A percentile compares a stretch with the other conserved stretches of the same genome.
These are phyloP conservation scores for Cheirogaleus major DNA, from an alignment of 2,797 vertebrate genomes.

Conservation along the genomic window DNA sequence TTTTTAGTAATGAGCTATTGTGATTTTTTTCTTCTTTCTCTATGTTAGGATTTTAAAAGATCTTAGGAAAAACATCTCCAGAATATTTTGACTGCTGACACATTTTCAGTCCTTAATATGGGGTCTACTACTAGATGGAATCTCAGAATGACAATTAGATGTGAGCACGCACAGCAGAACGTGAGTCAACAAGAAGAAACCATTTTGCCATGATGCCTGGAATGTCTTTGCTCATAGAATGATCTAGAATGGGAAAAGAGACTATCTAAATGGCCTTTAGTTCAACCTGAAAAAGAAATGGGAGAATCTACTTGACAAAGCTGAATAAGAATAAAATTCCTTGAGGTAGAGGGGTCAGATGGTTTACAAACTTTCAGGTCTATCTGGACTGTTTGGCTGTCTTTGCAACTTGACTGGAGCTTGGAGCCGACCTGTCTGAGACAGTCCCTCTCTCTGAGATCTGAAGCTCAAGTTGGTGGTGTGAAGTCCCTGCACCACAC, in stretches of 20 bases:
- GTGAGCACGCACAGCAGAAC: neutral
- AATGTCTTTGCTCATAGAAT: neutral
- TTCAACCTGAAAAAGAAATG: neutral
- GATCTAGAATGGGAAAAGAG: neutral
- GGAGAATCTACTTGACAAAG: neutral
- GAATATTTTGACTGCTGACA: neutral
- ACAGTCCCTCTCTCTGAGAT: neutral
- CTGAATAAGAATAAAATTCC: neutral
- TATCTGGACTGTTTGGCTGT: neutral
- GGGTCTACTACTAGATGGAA: neutral
- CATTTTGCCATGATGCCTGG: neutral
- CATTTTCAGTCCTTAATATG: neutral
- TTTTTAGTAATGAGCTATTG: neutral
- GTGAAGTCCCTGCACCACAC: neutral
- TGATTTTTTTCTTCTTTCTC: neutral
- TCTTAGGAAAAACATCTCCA: neutral
- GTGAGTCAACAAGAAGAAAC: neutral
- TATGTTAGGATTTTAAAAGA: neutral
- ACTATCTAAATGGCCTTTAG: neutral
- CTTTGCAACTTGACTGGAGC: neutral
- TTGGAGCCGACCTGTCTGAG: neutral
- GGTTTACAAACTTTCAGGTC: neutral
- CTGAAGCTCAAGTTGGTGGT: neutral
- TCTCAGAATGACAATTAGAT: neutral
- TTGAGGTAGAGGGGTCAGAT: neutral